Conservation (phyloP, 2,113 vertebrate genomes). For the Trogon melanurus region DNA sequence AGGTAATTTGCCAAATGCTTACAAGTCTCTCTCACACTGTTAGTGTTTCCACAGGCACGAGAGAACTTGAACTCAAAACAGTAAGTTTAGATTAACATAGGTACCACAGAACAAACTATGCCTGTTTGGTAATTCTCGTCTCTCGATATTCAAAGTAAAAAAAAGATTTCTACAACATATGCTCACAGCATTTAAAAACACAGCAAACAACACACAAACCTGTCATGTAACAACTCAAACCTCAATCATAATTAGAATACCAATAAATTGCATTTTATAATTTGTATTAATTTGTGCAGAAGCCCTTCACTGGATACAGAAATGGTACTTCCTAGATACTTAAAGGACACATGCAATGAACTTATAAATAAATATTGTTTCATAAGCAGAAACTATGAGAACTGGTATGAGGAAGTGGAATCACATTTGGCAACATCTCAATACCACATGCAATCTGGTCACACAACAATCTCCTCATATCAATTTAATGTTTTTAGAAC, state of each 20-base stretch:
- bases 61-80: background rate
- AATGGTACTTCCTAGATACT: slow-evolving; percentile 4
- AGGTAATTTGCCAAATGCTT: background rate
- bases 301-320: background rate
- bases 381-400: slow-evolving; percentile 65
- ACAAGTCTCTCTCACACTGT: background rate
- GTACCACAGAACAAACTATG: background rate
- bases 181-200: background rate
- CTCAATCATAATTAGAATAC: background rate
- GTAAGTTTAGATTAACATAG: background rate
- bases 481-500: background rate
- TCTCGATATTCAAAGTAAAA: background rate
- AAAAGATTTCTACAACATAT: background rate
- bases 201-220: background rate
- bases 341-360: background rate
- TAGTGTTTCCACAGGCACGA: background rate
- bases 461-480: background rate
- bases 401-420: slow-evolving; percentile 60
- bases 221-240: background rate
- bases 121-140: background rate
- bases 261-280: background rate
- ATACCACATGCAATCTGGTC: slow-evolving; percentile 20
- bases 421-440: slow-evolving; percentile 43
- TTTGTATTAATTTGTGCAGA: background rate
- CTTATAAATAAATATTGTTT: slow-evolving; percentile 62